Evolutionary conservation across 1,140 invertebrate genomes (phyloP).

Genomic region (Octopus bimaculoides): DNA sequence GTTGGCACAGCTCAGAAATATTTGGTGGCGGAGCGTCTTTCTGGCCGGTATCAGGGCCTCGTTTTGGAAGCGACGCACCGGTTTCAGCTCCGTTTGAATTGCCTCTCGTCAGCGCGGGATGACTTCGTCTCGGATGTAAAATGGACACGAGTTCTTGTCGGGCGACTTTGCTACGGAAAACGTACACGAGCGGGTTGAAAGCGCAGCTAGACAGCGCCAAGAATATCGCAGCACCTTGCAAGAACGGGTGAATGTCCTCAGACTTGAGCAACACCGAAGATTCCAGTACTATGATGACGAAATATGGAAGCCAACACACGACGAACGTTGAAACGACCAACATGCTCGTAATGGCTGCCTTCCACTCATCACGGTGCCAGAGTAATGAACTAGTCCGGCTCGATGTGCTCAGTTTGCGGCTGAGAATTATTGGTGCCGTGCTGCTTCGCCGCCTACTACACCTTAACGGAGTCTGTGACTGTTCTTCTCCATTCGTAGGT

Average conservation of each 20-base stretch:
- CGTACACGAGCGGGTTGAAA: slow-evolving; percentile 63
- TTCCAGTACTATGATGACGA: slow-evolving; percentile 52
- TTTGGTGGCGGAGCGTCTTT: slow-evolving; percentile 26
- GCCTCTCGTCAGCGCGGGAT: neutral
- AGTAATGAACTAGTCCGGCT: slow-evolving; percentile 33
- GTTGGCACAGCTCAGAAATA: slow-evolving; percentile 12
- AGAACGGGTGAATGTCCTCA: slow-evolving; percentile 33
- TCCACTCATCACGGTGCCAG: slow-evolving; percentile 61
- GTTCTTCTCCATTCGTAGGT: slow-evolving; percentile 27
- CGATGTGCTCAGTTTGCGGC: slow-evolving; percentile 44
- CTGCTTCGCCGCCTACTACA: slow-evolving; percentile 36
- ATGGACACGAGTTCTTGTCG: slow-evolving; percentile 42
- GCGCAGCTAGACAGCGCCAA: slow-evolving; percentile 53
- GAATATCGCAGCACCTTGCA: slow-evolving; percentile 42
- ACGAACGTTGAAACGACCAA: slow-evolving; percentile 62
- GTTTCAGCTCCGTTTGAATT: slow-evolving; percentile 13
- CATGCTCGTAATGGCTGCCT: slow-evolving; percentile 62
- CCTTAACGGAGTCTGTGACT: slow-evolving; percentile 32
- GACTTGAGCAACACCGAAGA: slow-evolving; percentile 38
- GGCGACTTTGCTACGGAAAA: slow-evolving; percentile 61
- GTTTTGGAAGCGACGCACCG: slow-evolving; percentile 15
- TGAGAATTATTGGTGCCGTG: slow-evolving; percentile 43
- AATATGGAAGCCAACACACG: slow-evolving; percentile 63
- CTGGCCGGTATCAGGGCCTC: slow-evolving; percentile 22
- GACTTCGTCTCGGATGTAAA: slow-evolving; percentile 16